These are phyloP conservation scores for Rhorus exstirpatorius DNA, from an alignment of 2,888 invertebrate genomes.

Conservation along the genomic window DNA sequence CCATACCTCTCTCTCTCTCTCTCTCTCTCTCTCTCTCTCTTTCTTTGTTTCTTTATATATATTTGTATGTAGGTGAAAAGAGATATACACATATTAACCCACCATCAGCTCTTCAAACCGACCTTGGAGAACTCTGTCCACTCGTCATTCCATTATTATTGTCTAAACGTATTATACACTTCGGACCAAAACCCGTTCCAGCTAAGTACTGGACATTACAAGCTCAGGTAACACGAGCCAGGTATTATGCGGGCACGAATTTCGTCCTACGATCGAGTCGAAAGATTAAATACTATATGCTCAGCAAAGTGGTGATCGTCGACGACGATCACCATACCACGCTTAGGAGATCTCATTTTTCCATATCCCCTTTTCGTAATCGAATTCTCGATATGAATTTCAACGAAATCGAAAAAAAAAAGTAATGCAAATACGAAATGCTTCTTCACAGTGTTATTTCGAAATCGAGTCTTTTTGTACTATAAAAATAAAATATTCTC, in stretches of 20 bases:
- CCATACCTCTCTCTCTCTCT: conserved; percentile 34
- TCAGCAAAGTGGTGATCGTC: neutral
- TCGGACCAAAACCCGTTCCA: conserved; percentile 1
- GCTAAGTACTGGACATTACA: conserved; percentile 25
- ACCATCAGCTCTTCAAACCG: neutral
- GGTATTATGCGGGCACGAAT: conserved; percentile 20
- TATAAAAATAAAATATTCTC: no score
- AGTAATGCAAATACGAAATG: no score
- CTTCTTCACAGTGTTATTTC: no score
- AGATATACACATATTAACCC: neutral
- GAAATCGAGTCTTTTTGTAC: no score
- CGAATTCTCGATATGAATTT: no score
- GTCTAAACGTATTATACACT: neutral
- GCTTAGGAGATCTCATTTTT: conserved; percentile 14
- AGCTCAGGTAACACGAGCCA: conserved; percentile 54
- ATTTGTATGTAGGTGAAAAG: neutral
- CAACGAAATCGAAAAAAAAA: neutral
- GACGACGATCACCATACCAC: neutral
- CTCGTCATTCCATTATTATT: conserved; percentile 7
- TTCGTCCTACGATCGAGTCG: conserved; percentile 31
- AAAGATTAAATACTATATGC: neutral
- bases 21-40: neutral
- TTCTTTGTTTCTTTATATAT: neutral
- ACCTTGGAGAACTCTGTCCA: conserved; percentile 6
- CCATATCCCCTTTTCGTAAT: no score